Conservation (phyloP, 2,797 vertebrate species). For the Lutjanus campechanus region DNA sequence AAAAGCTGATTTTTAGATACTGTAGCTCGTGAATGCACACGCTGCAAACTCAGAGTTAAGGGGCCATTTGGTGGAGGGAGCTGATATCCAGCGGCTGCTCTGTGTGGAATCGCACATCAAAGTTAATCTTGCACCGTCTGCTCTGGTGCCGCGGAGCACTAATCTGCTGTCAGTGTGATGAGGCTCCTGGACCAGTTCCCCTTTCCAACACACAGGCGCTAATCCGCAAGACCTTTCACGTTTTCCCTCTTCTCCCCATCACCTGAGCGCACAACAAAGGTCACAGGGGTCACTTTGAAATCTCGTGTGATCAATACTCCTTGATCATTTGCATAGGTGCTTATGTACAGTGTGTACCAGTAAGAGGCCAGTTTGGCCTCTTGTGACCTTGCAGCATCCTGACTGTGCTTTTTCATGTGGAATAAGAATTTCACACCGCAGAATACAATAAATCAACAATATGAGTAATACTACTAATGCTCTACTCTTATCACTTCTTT, state of each 20-base stretch:
- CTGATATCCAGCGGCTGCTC: constrained; percentile 82
- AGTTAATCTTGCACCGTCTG: constrained; percentile 85
- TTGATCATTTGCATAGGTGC: constrained; percentile 11
- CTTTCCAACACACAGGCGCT: constrained; percentile 65
- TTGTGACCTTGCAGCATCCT: constrained; percentile 4
- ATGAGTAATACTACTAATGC: background rate
- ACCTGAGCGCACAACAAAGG: constrained; percentile 66
- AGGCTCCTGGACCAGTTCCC: constrained; percentile 80
- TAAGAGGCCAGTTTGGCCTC: background rate
- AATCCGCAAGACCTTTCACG: constrained; percentile 72
- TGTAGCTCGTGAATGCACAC: constrained; percentile 57
- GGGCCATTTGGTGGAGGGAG: constrained; percentile 75
- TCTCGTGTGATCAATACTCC: constrained; percentile 34
- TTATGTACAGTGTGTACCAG: constrained; percentile 11
- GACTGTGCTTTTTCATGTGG: background rate
- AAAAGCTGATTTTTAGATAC: constrained; percentile 62
- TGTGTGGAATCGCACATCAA: constrained; percentile 83
- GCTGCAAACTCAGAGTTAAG: constrained; percentile 70
- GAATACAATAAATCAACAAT: background rate
- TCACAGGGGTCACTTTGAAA: constrained; percentile 60
- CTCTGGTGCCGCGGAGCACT: constrained; percentile 74
- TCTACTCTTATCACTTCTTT: background rate
- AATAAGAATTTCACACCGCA: background rate
- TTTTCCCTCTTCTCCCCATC: constrained; percentile 45
- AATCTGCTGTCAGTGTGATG: constrained; percentile 86